Evolutionary conservation across 1,140 invertebrate species (phyloP).

Genomic region (Bombus vancouverensis): DNA sequence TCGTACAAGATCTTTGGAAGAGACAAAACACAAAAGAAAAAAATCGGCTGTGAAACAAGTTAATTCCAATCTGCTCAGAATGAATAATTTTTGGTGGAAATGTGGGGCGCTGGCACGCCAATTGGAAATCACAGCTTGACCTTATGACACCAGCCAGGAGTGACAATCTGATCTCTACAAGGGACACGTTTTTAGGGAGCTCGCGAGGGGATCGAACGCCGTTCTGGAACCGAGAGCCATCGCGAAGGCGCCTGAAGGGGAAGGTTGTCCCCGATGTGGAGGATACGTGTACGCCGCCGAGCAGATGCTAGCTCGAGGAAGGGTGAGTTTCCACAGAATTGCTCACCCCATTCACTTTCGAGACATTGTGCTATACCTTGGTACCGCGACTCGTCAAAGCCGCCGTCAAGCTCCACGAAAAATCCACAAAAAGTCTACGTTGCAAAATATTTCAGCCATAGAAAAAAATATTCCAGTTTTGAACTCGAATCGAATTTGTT

Average conservation of each 20-base stretch:
- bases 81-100: background rate
- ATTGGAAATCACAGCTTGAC: conserved; percentile 31
- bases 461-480: background rate
- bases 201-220: conserved; percentile 81
- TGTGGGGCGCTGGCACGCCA: conserved; percentile 3
- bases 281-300: conserved; percentile 96
- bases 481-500: too few species aligned
- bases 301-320: conserved; percentile 95
- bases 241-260: conserved; percentile 92
- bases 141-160: background rate
- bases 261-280: conserved; percentile 95
- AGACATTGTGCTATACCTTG: background rate
- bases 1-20: too few species aligned
- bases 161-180: conserved; percentile 15
- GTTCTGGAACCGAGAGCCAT: conserved; percentile 88
- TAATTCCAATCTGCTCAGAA: background rate
- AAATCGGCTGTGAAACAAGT: conserved; percentile 2
- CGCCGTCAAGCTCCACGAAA: background rate
- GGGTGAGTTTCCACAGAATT: conserved; percentile 85
- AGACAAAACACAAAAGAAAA: background rate
- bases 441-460: background rate
- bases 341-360: background rate
- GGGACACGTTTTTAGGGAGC: conserved; percentile 61
- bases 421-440: too few species aligned
- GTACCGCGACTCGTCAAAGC: conserved; percentile 12